Percentiles rank a stretch among this genome's conserved stretches.
Evolutionary conservation across 2,797 vertebrate genomes (phyloP).

Genomic region (Amphiprion clarkii): DNA sequence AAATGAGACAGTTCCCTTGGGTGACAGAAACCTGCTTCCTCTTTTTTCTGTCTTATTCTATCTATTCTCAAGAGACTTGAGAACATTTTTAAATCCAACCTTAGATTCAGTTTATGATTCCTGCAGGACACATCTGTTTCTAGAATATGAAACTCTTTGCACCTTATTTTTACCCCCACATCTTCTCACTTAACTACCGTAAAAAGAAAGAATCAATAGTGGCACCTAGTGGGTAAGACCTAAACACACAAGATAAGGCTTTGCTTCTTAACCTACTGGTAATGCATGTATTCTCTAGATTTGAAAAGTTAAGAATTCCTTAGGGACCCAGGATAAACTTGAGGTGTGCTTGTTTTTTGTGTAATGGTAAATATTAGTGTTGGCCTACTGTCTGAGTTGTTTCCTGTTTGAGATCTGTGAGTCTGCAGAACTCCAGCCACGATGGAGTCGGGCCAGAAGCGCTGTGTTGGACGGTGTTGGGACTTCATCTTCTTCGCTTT

Average conservation of each 20-base stretch:
- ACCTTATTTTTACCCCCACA: not conserved
- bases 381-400: conserved; percentile 91
- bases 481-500: conserved; percentile 99
- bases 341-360: not conserved
- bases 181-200: not conserved
- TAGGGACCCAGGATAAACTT: too few relatives aligned
- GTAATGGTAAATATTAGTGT: not conserved
- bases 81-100: not conserved
- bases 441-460: conserved; percentile 99
- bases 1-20: not conserved
- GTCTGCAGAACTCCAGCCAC: conserved; percentile 95
- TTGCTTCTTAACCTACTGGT: not conserved
- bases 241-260: not conserved
- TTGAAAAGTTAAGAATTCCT: not conserved
- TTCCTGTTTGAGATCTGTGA: conserved; percentile 89
- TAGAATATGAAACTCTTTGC: not conserved
- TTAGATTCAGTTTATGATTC: conserved; percentile 8
- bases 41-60: not conserved
- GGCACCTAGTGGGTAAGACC: conserved; percentile 55
- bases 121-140: not conserved
- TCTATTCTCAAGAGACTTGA: conserved; percentile 13
- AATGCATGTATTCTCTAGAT: not conserved
- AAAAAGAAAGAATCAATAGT: conserved; percentile 15
- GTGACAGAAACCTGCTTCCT: not conserved
- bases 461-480: conserved; percentile 96